Conservation (phyloP, 2,797 vertebrate genomes). For the Diplodus puntazzo region DNA sequence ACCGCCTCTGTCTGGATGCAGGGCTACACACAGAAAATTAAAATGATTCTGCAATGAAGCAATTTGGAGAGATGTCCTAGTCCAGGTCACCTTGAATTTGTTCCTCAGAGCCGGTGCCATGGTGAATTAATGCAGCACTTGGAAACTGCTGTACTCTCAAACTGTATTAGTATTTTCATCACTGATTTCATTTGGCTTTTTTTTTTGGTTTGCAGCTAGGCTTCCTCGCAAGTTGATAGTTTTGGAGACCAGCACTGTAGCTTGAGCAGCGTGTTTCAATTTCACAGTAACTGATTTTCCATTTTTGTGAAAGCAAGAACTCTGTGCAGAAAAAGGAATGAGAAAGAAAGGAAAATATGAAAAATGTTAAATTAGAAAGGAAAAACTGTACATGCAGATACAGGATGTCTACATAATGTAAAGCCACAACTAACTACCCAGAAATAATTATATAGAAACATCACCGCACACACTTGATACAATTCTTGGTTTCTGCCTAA, state of each 20-base stretch:
- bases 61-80: constrained; percentile 73
- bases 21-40: constrained; percentile 75
- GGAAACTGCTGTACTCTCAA: constrained; percentile 53
- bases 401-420: neutral
- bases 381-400: neutral
- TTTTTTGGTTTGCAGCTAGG: constrained; percentile 25
- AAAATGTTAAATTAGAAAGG: neutral
- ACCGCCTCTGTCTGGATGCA: constrained; percentile 60
- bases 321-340: constrained; percentile 11
- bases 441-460: neutral
- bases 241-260: neutral
- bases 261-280: constrained; percentile 18
- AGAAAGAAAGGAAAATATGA: constrained; percentile 11
- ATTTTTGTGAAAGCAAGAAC: constrained; percentile 29
- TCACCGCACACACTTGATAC: neutral
- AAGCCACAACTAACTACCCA: neutral
- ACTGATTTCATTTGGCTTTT: constrained; percentile 35
- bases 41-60: constrained; percentile 83
- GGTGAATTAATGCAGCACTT: constrained; percentile 66
- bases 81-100: constrained; percentile 78
- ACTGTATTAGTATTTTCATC: constrained; percentile 59
- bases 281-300: constrained; percentile 40
- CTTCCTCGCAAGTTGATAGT: constrained; percentile 25
- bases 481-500: neutral
- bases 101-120: constrained; percentile 52